Percentiles rank a stretch among this genome's conserved stretches.
phyloP scores from a whole-genome alignment of 2,113 vertebrate genomes.

The Ictalurus furcatus region DNA sequence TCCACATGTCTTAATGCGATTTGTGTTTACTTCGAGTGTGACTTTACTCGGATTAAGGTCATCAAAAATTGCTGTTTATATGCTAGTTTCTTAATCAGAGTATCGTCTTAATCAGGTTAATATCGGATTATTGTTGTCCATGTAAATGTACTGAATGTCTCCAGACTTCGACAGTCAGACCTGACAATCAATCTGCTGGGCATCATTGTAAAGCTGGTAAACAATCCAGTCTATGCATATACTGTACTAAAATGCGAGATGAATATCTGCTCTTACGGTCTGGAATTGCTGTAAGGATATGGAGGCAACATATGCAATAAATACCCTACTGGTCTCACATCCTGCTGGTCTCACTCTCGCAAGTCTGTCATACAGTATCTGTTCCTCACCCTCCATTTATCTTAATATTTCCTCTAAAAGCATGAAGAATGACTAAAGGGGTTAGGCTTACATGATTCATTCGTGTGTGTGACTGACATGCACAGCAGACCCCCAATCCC shows the following conservation, averaged over 20 bases:
- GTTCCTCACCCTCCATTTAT: constrained; percentile 42
- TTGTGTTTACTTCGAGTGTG: too few species aligned
- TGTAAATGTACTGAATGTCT: not conserved
- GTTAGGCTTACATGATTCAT: constrained; percentile 53
- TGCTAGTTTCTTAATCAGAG: too few species aligned
- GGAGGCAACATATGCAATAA: not conserved
- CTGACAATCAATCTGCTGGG: constrained; percentile 37
- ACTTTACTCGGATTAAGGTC: too few species aligned
- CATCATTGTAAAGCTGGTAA: not conserved
- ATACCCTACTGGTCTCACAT: constrained; percentile 21
- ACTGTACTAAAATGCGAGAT: not conserved
- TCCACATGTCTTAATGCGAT: too few species aligned
- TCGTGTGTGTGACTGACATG: constrained; percentile 66
- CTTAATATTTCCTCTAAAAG: constrained; percentile 49
- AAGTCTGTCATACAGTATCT: constrained; percentile 41
- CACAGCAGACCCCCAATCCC: constrained; percentile 56
- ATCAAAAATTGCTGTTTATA: too few species aligned
- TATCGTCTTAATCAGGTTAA: too few species aligned
- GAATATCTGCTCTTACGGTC: not conserved
- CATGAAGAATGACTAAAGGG: constrained; percentile 48
- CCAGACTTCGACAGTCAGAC: constrained; percentile 19
- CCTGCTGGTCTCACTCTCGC: constrained; percentile 25
- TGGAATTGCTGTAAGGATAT: not conserved
- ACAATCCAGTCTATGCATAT: too few species aligned
- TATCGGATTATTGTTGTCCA: too few species aligned